Evolutionary conservation across 1,140 invertebrate species (phyloP).

Genomic region (Drosophila gunungcola): DNA sequence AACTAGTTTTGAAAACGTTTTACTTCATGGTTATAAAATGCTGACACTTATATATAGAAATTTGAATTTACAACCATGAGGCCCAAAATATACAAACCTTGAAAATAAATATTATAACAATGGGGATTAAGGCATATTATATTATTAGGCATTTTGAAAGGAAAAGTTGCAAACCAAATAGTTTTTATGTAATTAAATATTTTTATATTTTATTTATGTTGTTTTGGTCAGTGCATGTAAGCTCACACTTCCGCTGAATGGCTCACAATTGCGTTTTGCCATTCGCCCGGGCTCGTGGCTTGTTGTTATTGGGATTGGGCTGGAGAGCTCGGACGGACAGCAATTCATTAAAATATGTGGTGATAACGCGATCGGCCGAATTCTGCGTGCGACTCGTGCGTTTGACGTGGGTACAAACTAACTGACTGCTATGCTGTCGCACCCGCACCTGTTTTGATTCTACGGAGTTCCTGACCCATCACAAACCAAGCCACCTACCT

Average conservation of each 20-base stretch:
- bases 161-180: no score
- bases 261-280: constrained; percentile 21
- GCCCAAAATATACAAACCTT: no score
- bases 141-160: no score
- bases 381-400: constrained; percentile 63
- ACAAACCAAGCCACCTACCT: constrained; percentile 19
- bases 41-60: no score
- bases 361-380: constrained; percentile 72
- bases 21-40: no score
- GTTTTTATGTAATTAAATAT: not conserved
- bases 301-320: constrained; percentile 51
- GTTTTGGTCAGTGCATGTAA: not conserved
- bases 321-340: constrained; percentile 49
- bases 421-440: constrained; percentile 49
- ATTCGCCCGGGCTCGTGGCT: constrained; percentile 19
- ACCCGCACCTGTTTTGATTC: constrained; percentile 32
- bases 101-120: no score
- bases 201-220: not conserved
- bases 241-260: not conserved
- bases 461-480: constrained; percentile 32
- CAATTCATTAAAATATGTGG: constrained; percentile 78
- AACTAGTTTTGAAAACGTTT: no score
- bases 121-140: no score
- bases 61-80: no score
- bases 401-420: constrained; percentile 32